Conservation (phyloP, 2,888 invertebrate genomes). For the Eurytoma californica region DNA sequence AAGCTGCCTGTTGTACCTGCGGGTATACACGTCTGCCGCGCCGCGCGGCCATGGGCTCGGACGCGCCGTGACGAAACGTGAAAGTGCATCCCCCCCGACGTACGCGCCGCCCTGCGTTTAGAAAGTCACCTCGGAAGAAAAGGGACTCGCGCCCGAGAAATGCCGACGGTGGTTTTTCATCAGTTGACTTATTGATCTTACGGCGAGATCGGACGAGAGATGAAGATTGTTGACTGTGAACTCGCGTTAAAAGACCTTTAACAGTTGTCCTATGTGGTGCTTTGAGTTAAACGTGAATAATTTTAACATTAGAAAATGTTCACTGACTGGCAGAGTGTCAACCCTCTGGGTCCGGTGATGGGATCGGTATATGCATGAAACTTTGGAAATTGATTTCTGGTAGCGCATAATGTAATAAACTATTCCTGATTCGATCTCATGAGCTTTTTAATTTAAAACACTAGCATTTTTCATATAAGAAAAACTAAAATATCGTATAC, state of each 20-base stretch:
- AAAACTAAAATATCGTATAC: too few species aligned
- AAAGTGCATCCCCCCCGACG: neutral
- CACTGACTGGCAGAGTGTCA: too few species aligned
- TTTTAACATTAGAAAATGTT: too few species aligned
- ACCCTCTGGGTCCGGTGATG: too few species aligned
- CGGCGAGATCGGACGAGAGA: neutral
- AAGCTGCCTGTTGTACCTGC: neutral
- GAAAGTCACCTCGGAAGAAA: too few species aligned
- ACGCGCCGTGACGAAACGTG: slow-evolving; percentile 13
- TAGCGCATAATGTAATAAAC: too few species aligned
- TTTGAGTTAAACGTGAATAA: too few species aligned
- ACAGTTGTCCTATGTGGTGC: neutral
- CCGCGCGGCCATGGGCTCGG: neutral
- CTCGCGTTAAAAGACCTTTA: neutral
- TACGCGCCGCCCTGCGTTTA: neutral
- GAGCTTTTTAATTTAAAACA: too few species aligned
- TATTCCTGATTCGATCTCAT: too few species aligned
- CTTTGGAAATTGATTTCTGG: too few species aligned
- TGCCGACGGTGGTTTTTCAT: neutral
- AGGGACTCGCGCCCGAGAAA: neutral
- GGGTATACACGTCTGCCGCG: neutral
- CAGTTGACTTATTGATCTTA: neutral
- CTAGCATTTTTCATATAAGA: too few species aligned
- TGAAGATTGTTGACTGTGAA: neutral
- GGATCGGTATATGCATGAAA: too few species aligned